A percentile compares a stretch with the other conserved stretches of the same genome.
These are phyloP conservation scores for Oligia fasciuncula DNA, from an alignment of 2,888 invertebrate genomes.

Conservation along the genomic window DNA sequence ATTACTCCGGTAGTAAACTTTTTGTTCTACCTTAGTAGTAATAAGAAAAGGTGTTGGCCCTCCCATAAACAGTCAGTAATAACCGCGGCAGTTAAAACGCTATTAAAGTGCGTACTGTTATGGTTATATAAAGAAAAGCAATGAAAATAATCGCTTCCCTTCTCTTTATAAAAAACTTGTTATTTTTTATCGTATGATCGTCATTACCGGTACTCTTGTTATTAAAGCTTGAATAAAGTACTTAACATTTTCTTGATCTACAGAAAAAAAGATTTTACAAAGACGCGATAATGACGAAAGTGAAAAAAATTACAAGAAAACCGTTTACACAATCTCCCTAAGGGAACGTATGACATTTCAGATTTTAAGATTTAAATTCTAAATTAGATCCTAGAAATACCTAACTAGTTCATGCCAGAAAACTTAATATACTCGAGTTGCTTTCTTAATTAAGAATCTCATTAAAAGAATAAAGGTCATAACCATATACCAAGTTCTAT, in stretches of 20 bases:
- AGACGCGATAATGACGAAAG: background rate
- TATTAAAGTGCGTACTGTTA: conserved; percentile 53
- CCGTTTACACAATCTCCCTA: background rate
- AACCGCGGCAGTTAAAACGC: conserved; percentile 57
- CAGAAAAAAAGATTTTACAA: background rate
- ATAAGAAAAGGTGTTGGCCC: conserved; percentile 53
- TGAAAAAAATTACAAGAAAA: conserved; percentile 10
- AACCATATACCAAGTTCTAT: background rate
- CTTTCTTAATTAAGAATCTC: conserved; percentile 6
- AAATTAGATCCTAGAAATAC: background rate
- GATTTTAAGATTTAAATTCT: background rate
- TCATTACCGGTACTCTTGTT: conserved; percentile 15
- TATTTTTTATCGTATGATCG: conserved; percentile 35
- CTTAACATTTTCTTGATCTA: background rate
- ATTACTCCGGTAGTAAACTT: conserved; percentile 41
- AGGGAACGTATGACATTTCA: background rate
- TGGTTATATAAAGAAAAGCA: conserved; percentile 54
- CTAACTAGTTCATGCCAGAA: background rate
- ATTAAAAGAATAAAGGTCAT: background rate
- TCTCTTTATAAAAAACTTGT: conserved; percentile 37
- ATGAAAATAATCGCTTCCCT: conserved; percentile 47
- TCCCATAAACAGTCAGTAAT: conserved; percentile 59
- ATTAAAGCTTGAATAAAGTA: conserved; percentile 15
- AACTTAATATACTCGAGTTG: conserved; percentile 9
- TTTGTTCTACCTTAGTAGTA: conserved; percentile 35